phyloP scores from a whole-genome alignment of 2,888 invertebrate genomes.

The Muschampia plurimacula region DNA sequence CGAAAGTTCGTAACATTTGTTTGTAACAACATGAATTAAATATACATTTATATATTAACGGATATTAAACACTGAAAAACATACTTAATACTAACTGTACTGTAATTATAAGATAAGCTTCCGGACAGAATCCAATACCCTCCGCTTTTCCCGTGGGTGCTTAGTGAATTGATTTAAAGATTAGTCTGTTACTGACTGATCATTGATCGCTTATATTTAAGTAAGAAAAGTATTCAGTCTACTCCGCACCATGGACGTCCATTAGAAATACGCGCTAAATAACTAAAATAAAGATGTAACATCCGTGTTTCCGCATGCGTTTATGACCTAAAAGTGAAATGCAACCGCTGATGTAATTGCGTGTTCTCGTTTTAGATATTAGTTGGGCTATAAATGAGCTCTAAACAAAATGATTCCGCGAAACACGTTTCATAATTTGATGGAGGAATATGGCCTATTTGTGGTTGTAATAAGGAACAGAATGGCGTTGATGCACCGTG shows the following conservation, averaged over 20 bases:
- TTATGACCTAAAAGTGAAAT: slow-evolving; percentile 46
- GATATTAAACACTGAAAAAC: no score
- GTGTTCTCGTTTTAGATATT: slow-evolving; percentile 67
- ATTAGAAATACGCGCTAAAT: slow-evolving; percentile 24
- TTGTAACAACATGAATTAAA: no score
- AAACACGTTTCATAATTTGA: slow-evolving; percentile 55
- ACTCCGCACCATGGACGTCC: not conserved
- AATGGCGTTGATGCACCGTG: slow-evolving; percentile 57
- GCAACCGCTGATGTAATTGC: slow-evolving; percentile 48
- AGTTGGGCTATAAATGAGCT: slow-evolving; percentile 68
- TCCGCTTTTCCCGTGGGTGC: not conserved
- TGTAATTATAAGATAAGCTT: not conserved
- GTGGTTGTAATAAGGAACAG: slow-evolving; percentile 63
- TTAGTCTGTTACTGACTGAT: not conserved
- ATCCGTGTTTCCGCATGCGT: slow-evolving; percentile 37
- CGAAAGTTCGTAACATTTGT: no score
- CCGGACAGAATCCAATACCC: not conserved
- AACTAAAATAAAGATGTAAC: slow-evolving; percentile 33
- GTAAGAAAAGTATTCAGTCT: not conserved
- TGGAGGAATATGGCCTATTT: slow-evolving; percentile 44
- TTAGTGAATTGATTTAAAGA: not conserved
- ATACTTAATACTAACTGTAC: no score
- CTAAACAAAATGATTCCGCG: slow-evolving; percentile 75
- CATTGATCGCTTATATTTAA: not conserved
- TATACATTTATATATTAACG: no score